Conservation (phyloP, 2,797 vertebrate species). For the Botia kubotai region DNA sequence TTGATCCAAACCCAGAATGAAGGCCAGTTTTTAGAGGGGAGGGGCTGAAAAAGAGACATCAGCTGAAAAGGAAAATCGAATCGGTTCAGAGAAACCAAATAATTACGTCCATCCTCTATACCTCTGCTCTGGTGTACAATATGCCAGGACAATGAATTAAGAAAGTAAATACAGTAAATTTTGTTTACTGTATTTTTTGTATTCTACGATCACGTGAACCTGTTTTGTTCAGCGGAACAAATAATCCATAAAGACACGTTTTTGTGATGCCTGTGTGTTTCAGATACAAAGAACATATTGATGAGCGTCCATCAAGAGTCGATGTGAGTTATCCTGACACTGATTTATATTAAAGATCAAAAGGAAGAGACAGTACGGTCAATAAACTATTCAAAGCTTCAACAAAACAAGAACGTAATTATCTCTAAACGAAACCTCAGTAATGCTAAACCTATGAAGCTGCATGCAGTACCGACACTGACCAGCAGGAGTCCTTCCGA, state of each 20-base stretch:
- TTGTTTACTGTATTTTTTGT: no score
- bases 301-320: background rate
- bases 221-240: slow-evolving; percentile 13
- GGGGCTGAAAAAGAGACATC: background rate
- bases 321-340: slow-evolving; percentile 1
- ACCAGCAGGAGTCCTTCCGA: slow-evolving; percentile 66
- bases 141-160: background rate
- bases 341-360: slow-evolving; percentile 36
- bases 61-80: background rate
- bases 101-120: background rate
- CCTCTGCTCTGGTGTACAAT: background rate
- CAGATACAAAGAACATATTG: slow-evolving; percentile 13
- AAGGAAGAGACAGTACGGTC: slow-evolving; percentile 40
- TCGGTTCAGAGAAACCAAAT: background rate
- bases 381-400: slow-evolving; percentile 34
- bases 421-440: slow-evolving; percentile 20
- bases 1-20: background rate
- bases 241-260: slow-evolving; percentile 26
- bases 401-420: slow-evolving; percentile 52
- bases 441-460: slow-evolving; percentile 14
- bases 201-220: no score
- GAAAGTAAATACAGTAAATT: no score
- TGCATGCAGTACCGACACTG: slow-evolving; percentile 45
- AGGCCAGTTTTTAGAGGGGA: background rate
- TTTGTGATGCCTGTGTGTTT: background rate